Evolutionary conservation across 1,140 invertebrate species (phyloP).

Genomic region (Camponotus vicinus): DNA sequence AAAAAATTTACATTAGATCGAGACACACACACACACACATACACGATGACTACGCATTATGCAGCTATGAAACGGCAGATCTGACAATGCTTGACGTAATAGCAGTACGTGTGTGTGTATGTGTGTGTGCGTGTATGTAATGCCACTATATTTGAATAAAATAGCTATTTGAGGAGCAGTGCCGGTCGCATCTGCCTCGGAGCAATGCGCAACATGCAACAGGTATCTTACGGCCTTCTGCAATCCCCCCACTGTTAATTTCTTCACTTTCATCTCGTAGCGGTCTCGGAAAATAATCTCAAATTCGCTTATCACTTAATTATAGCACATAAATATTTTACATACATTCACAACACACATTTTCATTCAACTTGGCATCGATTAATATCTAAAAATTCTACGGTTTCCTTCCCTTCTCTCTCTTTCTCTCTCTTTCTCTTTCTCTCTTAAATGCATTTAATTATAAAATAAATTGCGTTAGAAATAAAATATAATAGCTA

Average conservation of each 20-base stretch:
- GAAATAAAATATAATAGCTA: neutral
- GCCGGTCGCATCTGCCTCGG: constrained; percentile 34
- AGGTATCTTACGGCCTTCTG: constrained; percentile 58
- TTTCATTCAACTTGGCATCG: neutral
- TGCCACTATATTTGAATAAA: constrained; percentile 43
- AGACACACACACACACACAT: no score
- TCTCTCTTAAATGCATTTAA: neutral
- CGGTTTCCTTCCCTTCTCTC: no score
- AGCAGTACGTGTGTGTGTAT: neutral
- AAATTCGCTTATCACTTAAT: neutral
- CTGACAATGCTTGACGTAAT: constrained; percentile 18
- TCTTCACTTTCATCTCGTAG: constrained; percentile 20
- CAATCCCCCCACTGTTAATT: constrained; percentile 41
- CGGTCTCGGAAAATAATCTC: constrained; percentile 22
- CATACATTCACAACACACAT: neutral
- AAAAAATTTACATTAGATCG: neutral
- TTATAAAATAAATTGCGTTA: neutral
- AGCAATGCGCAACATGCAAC: constrained; percentile 54
- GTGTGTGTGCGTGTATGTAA: neutral
- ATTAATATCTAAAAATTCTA: neutral
- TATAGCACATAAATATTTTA: neutral
- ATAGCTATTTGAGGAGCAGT: constrained; percentile 34
- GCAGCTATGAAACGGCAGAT: neutral
- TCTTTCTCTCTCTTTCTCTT: no score
- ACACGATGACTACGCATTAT: neutral